phyloP scores from a whole-genome alignment of 2,797 vertebrate genomes.

The Channallabes apus region DNA sequence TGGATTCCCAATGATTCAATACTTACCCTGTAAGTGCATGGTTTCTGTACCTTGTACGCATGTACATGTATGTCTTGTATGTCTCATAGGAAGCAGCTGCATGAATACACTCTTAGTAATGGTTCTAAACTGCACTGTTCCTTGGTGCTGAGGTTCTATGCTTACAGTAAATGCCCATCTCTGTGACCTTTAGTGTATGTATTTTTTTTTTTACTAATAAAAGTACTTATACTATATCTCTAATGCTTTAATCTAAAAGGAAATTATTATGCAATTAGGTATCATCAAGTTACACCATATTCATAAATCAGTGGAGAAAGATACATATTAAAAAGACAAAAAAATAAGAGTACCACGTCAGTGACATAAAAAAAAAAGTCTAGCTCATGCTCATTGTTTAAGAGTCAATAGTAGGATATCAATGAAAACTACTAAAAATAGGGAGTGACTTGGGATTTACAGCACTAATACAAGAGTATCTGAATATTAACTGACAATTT shows the following conservation, averaged over 20 bases:
- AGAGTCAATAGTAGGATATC: conserved; percentile 52
- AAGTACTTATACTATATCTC: not conserved
- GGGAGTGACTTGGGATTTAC: conserved; percentile 57
- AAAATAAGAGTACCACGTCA: not conserved
- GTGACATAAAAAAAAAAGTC: not conserved
- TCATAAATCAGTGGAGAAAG: not conserved
- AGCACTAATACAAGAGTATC: not conserved
- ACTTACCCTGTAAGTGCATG: not conserved
- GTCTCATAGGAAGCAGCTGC: not conserved
- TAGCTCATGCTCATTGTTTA: no score
- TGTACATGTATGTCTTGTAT: no score
- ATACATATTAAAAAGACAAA: not conserved
- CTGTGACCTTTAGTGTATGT: not conserved
- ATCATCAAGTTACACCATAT: no score
- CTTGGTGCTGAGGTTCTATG: not conserved
- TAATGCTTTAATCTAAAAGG: not conserved
- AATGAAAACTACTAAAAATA: conserved; percentile 56
- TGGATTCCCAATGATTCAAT: not conserved
- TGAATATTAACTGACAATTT: not conserved
- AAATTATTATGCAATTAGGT: not conserved
- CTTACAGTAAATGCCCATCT: not conserved
- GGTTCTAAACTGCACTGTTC: not conserved
- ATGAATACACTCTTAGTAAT: not conserved
- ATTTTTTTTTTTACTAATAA: not conserved
- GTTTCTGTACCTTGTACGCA: not conserved